These are phyloP conservation scores for Zaprionus nigranus DNA, from an alignment of 1,140 invertebrate genomes.

Conservation along the genomic window DNA sequence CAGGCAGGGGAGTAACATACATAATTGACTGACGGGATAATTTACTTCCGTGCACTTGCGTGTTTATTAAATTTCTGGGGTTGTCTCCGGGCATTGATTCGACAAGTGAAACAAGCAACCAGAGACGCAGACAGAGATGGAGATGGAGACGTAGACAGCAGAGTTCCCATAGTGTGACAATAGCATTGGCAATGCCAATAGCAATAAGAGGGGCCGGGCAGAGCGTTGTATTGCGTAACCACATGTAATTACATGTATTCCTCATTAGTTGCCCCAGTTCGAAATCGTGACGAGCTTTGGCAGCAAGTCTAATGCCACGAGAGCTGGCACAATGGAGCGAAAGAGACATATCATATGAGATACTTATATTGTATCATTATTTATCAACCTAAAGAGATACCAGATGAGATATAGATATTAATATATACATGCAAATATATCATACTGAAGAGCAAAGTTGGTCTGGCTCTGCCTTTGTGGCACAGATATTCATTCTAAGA, in stretches of 20 bases:
- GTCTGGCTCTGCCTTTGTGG: too few species aligned
- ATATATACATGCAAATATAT: too few species aligned
- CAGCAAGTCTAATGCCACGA: background rate
- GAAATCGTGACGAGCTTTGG: slow-evolving; percentile 63
- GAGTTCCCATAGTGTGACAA: slow-evolving; percentile 24
- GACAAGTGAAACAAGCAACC: slow-evolving; percentile 6
- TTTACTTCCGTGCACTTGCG: slow-evolving; percentile 81
- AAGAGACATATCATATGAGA: background rate
- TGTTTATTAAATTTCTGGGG: slow-evolving; percentile 81
- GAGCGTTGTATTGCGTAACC: slow-evolving; percentile 63
- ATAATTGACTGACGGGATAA: slow-evolving; percentile 80
- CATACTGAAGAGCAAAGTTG: too few species aligned
- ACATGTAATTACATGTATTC: slow-evolving; percentile 78
- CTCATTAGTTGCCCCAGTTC: slow-evolving; percentile 68
- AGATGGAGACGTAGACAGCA: background rate
- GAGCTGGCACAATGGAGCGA: slow-evolving; percentile 44
- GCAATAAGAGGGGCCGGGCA: slow-evolving; percentile 14
- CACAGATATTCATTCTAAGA: too few species aligned
- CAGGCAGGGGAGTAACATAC: slow-evolving; percentile 48
- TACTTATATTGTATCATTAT: background rate
- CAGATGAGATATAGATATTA: background rate
- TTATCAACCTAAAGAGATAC: too few species aligned
- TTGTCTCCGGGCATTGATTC: slow-evolving; percentile 76
- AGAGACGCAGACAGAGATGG: background rate
- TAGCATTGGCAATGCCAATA: slow-evolving; percentile 28